phyloP scores from a whole-genome alignment of 2,888 invertebrate genomes.

The Endomychus coccineus region DNA sequence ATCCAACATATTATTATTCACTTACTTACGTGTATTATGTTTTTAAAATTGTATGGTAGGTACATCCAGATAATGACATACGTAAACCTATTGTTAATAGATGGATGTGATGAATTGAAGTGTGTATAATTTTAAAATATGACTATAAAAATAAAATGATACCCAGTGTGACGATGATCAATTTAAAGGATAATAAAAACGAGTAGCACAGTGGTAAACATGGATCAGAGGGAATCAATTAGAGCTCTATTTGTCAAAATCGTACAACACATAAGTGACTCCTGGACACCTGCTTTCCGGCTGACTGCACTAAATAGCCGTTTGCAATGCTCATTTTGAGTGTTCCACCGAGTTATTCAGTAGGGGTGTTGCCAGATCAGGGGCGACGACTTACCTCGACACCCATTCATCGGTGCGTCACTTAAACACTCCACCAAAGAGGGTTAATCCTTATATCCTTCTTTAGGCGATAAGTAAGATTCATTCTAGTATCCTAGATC shows the following conservation, averaged over 20 bases:
- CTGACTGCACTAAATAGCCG: constrained; percentile 43
- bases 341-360: constrained; percentile 32
- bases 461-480: too few species aligned
- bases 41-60: too few species aligned
- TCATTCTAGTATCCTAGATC: too few species aligned
- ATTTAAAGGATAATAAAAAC: constrained; percentile 20
- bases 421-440: constrained; percentile 14
- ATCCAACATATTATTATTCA: too few species aligned
- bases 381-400: constrained; percentile 9
- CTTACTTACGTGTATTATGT: too few species aligned
- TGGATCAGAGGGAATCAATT: constrained; percentile 32
- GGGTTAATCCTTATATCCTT: constrained; percentile 10
- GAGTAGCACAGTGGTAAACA: constrained; percentile 18
- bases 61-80: too few species aligned
- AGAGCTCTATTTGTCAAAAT: constrained; percentile 37
- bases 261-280: constrained; percentile 39
- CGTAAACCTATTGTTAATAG: too few species aligned
- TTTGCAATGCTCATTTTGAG: constrained; percentile 41
- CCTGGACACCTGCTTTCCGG: constrained; percentile 43
- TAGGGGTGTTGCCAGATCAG: constrained; percentile 16
- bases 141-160: constrained; percentile 14
- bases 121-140: constrained; percentile 12
- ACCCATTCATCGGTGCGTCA: constrained; percentile 10
- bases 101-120: constrained; percentile 6
- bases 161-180: constrained; percentile 16